phyloP scores from a whole-genome alignment of 2,113 vertebrate genomes.

The Anas platyrhynchos region DNA sequence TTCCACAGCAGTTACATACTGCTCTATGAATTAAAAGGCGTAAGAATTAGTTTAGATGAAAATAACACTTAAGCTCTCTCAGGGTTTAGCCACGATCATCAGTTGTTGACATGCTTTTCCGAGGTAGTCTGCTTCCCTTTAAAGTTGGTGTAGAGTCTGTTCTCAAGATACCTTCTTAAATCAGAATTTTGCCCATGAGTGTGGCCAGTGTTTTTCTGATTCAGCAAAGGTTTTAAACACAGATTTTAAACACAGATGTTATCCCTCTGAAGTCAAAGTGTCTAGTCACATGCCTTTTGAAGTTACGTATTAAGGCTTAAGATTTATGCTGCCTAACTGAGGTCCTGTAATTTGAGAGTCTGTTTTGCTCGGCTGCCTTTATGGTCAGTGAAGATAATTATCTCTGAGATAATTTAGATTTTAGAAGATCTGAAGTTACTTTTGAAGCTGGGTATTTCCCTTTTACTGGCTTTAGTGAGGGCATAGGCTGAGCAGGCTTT shows the following conservation, averaged over 20 bases:
- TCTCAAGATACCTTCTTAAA: neutral
- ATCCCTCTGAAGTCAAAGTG: neutral
- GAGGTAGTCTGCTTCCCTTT: neutral
- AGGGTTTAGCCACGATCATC: neutral
- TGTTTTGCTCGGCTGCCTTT: slow-evolving; percentile 33
- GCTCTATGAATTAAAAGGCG: neutral
- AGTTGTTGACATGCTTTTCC: neutral
- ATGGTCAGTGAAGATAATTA: slow-evolving; percentile 18
- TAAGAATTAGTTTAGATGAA: neutral
- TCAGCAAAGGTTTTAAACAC: neutral
- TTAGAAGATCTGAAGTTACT: slow-evolving; percentile 7
- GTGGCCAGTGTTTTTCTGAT: neutral
- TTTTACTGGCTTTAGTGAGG: neutral
- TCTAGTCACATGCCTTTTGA: slow-evolving; percentile 43
- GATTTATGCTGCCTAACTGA: slow-evolving; percentile 10
- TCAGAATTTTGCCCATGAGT: neutral
- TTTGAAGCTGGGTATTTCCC: neutral
- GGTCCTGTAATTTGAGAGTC: slow-evolving; percentile 45
- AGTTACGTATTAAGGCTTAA: neutral
- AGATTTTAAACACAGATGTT: slow-evolving; percentile 18
- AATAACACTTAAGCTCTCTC: neutral
- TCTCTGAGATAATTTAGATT: slow-evolving; percentile 23
- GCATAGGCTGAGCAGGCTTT: neutral
- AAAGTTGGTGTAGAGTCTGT: neutral
- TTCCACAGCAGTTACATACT: neutral